Percentiles rank a stretch among this genome's conserved stretches.
phyloP scores from a whole-genome alignment of 2,113 vertebrate species.

The Rutilus rutilus region DNA sequence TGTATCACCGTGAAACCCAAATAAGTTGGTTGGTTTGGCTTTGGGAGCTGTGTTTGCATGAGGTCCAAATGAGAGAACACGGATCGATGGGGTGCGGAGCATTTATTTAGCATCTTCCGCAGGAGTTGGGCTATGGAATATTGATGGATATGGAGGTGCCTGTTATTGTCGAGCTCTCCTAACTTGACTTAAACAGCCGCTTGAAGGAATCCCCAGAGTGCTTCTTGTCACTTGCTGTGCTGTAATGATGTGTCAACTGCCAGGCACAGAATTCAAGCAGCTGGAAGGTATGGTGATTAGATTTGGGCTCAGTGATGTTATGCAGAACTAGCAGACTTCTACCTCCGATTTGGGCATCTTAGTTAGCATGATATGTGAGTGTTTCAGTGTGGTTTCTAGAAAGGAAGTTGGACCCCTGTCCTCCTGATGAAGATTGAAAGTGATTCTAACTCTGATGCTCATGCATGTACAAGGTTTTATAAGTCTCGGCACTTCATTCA shows the following conservation, averaged over 20 bases:
- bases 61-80: neutral
- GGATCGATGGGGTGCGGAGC: neutral
- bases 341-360: neutral
- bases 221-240: conserved; percentile 37
- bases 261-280: conserved; percentile 30
- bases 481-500: neutral
- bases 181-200: conserved; percentile 37
- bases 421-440: neutral
- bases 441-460: neutral
- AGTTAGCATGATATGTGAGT: neutral
- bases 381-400: conserved; percentile 2
- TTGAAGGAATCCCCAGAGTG: conserved; percentile 24
- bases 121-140: conserved; percentile 21
- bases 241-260: conserved; percentile 42
- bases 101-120: conserved; percentile 18
- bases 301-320: conserved; percentile 19
- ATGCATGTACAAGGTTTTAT: neutral
- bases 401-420: neutral
- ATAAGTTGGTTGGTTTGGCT: conserved; percentile 27
- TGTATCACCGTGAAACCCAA: neutral
- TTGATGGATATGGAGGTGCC: conserved; percentile 15
- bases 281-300: conserved; percentile 33
- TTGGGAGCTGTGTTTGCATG: conserved; percentile 2
- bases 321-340: conserved; percentile 7
- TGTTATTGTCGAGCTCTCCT: conserved; percentile 11